Evolutionary conservation across 1,140 invertebrate genomes (phyloP).

Genomic region (Drosophila cardini): DNA sequence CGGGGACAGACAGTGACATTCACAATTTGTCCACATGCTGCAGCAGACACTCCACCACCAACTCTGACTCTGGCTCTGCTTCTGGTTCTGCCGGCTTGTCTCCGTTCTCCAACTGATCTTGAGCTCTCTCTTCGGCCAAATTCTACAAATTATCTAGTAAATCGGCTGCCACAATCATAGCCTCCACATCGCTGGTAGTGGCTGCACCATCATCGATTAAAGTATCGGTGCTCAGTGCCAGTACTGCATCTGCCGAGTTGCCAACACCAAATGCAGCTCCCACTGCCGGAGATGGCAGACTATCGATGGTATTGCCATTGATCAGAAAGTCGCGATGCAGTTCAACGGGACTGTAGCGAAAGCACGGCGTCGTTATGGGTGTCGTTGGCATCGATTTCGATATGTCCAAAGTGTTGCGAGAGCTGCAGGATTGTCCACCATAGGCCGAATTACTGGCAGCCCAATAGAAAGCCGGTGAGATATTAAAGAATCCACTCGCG

Average conservation of each 20-base stretch:
- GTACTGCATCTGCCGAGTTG: conserved; percentile 35
- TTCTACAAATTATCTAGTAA: conserved; percentile 81
- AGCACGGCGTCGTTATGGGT: conserved; percentile 85
- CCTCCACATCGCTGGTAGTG: conserved; percentile 68
- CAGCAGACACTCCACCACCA: conserved; percentile 62
- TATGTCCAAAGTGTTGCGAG: conserved; percentile 77
- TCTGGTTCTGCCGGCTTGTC: conserved; percentile 17
- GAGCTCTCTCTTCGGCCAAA: conserved; percentile 82
- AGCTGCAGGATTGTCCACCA: conserved; percentile 33
- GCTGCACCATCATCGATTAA: conserved; percentile 67
- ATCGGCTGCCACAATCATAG: conserved; percentile 71
- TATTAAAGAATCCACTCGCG: conserved; percentile 68
- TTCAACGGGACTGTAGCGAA: conserved; percentile 86
- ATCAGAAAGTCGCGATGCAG: conserved; percentile 86
- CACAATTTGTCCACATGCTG: conserved; percentile 70
- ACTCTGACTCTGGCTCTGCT: conserved; percentile 17
- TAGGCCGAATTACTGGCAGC: conserved; percentile 51
- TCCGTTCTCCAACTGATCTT: conserved; percentile 19
- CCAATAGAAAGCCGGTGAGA: conserved; percentile 67
- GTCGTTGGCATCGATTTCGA: conserved; percentile 89
- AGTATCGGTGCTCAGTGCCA: conserved; percentile 54
- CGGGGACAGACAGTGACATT: conserved; percentile 2
- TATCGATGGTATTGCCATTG: conserved; percentile 86
- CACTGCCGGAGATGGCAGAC: conserved; percentile 55
- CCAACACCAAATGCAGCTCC: conserved; percentile 46